Evolutionary conservation across 2,797 vertebrate genomes (phyloP).

Genomic region (Podarcis siculus): DNA sequence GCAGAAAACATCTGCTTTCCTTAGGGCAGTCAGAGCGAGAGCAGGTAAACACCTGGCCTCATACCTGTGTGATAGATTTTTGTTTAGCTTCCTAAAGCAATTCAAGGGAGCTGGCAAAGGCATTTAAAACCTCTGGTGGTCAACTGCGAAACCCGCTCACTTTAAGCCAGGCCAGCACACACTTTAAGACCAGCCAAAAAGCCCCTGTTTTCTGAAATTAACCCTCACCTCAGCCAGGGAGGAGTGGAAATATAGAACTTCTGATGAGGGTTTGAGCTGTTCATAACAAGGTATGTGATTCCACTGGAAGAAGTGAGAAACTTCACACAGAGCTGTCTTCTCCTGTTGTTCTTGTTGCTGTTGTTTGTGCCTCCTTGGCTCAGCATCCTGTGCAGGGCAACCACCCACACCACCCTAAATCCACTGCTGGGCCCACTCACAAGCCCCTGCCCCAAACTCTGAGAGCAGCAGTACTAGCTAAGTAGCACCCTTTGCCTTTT

Average conservation of each 20-base stretch:
- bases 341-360: too few species aligned
- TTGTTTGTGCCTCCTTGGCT: too few species aligned
- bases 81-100: constrained; percentile 29
- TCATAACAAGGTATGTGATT: not conserved
- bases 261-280: not conserved
- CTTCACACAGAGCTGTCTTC: too few species aligned
- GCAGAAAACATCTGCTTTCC: constrained; percentile 68
- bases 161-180: constrained; percentile 61
- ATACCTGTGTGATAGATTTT: not conserved
- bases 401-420: too few species aligned
- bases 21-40: constrained; percentile 45
- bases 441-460: too few species aligned
- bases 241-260: constrained; percentile 51
- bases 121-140: constrained; percentile 26
- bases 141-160: constrained; percentile 13
- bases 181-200: constrained; percentile 70
- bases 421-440: too few species aligned
- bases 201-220: constrained; percentile 47
- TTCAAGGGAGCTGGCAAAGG: not conserved
- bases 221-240: constrained; percentile 46
- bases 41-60: constrained; percentile 60
- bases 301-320: too few species aligned
- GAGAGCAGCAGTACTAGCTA: too few species aligned
- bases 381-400: too few species aligned
- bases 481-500: too few species aligned